phyloP scores from a whole-genome alignment of 2,113 vertebrate genomes.

The Hirundichthys speculiger region DNA sequence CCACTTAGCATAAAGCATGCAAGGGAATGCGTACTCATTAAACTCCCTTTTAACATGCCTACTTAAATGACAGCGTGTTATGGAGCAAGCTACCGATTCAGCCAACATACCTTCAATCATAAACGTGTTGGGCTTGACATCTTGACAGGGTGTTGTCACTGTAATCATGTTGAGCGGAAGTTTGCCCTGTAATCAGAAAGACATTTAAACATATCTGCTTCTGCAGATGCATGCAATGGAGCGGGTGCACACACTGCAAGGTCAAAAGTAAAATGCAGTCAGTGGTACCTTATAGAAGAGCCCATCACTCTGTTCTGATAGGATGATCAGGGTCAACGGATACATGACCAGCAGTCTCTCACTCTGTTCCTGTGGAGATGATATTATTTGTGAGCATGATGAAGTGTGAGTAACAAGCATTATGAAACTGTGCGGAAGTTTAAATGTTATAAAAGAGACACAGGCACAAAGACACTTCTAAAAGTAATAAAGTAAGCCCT shows the following conservation, averaged over 20 bases:
- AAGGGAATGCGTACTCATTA: conserved; percentile 43
- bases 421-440: background rate
- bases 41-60: conserved; percentile 4
- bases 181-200: conserved; percentile 86
- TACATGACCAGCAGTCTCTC: conserved; percentile 91
- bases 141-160: conserved; percentile 88
- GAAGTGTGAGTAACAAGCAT: background rate
- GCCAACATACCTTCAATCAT: conserved; percentile 88
- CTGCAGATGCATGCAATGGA: conserved; percentile 9
- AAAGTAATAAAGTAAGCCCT: conserved; percentile 3
- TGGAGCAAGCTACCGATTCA: conserved; percentile 12
- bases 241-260: background rate
- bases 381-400: conserved; percentile 3
- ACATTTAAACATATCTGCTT: conserved; percentile 15
- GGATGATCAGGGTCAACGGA: conserved; percentile 88
- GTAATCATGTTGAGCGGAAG: conserved; percentile 91
- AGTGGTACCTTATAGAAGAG: conserved; percentile 90
- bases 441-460: background rate
- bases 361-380: conserved; percentile 84
- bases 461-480: background rate
- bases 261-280: background rate
- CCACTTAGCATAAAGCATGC: conserved; percentile 39
- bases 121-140: conserved; percentile 88
- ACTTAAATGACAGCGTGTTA: background rate
- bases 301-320: conserved; percentile 85